Evolutionary conservation across 2,797 vertebrate species (phyloP), one percentile per base, ranked within the genome.

Genomic region (Spatula clypeata): DNA sequence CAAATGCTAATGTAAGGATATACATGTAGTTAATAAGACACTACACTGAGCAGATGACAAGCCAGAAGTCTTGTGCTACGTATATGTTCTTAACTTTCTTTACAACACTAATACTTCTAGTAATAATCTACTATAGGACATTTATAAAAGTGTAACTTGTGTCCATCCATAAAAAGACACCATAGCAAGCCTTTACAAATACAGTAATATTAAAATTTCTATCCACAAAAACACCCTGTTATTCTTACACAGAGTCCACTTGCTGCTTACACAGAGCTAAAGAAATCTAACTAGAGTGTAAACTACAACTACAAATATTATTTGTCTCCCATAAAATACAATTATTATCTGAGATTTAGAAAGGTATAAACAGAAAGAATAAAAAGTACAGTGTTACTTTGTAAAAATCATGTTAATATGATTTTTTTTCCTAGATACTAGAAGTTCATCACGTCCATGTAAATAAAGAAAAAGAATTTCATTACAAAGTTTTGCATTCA

Each of bases 201-300:
- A 17, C 7, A 53, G 29, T n/a, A 74, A 92, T 51, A 72, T 31
- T 4, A 75, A 70, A 76, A 9, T 7, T 62, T 85, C 29, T 49
- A 13, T 16, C 29, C 19, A 15, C 19, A 67, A 54, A 55, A 26
- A 1, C 5, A 21, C 27, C 60, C 44, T 32, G 19, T 40, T 29
- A 53, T 79, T 76, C 14, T 32, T 76, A 51, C 5, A 44, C 3
- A 45, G 8, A 64, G 7, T 86, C 7, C 6, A 65, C 10, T 13
- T 32, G 8, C 40, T 72, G 26, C 17, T 53, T 82, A 72, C 36
- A 88, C 88, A 93, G 47, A 54, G 29, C 26, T 57, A 42, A 81
- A 73, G 31, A 58, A 77, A 58, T 57, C 5, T 69, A 34, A 61
- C 31, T 34, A 23, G 32, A 44, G 14, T 13, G 11, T 45, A 82